phyloP scores from a whole-genome alignment of 2,888 invertebrate genomes.

The Diaphora mendica region DNA sequence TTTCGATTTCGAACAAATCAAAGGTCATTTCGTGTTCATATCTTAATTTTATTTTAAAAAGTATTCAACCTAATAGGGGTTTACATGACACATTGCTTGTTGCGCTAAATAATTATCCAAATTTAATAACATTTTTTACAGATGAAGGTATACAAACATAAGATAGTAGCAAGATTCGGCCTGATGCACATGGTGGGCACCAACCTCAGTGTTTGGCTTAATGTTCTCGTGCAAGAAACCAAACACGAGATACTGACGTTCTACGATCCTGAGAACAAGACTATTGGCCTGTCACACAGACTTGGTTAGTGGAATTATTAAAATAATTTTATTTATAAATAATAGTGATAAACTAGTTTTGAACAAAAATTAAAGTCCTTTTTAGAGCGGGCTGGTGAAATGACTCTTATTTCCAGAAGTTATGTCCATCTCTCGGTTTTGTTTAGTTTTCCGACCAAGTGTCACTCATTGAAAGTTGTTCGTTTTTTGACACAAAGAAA shows the following conservation, averaged over 20 bases:
- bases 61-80: too few relatives aligned
- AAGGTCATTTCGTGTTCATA: too few relatives aligned
- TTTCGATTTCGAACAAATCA: too few relatives aligned
- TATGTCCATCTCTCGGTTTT: too few relatives aligned
- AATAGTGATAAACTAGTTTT: neutral
- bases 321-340: neutral
- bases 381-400: too few relatives aligned
- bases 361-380: neutral
- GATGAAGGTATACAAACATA: constrained; percentile 96
- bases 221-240: constrained; percentile 97
- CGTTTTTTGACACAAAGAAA: too few relatives aligned
- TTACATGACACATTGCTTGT: too few relatives aligned
- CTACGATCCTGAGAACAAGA: constrained; percentile 95
- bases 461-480: too few relatives aligned
- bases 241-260: constrained; percentile 97
- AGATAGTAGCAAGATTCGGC: constrained; percentile 96
- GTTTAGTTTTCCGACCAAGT: too few relatives aligned
- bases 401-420: too few relatives aligned
- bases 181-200: constrained; percentile 99
- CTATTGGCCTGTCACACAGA: constrained; percentile 92
- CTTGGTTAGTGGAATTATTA: constrained; percentile 83
- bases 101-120: neutral
- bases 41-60: too few relatives aligned
- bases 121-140: constrained; percentile 76
- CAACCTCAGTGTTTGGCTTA: constrained; percentile 98